Conservation (phyloP, 2,797 vertebrate species). For the Acipenser transmontanus region DNA sequence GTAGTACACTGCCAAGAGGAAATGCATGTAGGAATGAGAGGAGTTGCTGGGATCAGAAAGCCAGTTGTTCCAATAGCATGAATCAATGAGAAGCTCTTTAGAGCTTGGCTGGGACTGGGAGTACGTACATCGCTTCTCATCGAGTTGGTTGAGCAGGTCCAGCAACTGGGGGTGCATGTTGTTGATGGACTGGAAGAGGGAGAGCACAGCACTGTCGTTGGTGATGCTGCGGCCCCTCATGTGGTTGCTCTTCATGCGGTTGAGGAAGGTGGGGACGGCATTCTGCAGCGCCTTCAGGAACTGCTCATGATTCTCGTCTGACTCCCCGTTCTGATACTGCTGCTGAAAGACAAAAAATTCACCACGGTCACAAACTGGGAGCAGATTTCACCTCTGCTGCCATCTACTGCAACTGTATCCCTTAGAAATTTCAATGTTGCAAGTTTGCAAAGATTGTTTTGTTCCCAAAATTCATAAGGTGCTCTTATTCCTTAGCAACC, state of each 20-base stretch:
- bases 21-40: background rate
- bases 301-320: slow-evolving; percentile 91
- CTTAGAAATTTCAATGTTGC: too few relatives aligned
- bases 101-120: too few relatives aligned
- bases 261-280: slow-evolving; percentile 88
- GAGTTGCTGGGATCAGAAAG: background rate
- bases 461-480: too few relatives aligned
- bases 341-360: slow-evolving; percentile 49
- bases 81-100: too few relatives aligned
- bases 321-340: slow-evolving; percentile 93
- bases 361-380: too few relatives aligned
- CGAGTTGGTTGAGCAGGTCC: slow-evolving; percentile 93
- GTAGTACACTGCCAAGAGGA: slow-evolving; percentile 75
- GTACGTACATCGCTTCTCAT: slow-evolving; percentile 82
- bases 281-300: slow-evolving; percentile 92
- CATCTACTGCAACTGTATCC: too few relatives aligned
- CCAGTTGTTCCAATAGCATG: too few relatives aligned
- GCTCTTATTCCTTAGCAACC: too few relatives aligned
- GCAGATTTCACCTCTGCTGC: too few relatives aligned
- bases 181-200: slow-evolving; percentile 97
- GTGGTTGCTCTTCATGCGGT: slow-evolving; percentile 98
- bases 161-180: slow-evolving; percentile 94
- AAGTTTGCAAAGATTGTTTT: too few relatives aligned
- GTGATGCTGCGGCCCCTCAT: slow-evolving; percentile 96
- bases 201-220: slow-evolving; percentile 91